Base-by-base conservation (phyloP, 2,888 invertebrate genomes). In the Pteria penguin region DNA sequence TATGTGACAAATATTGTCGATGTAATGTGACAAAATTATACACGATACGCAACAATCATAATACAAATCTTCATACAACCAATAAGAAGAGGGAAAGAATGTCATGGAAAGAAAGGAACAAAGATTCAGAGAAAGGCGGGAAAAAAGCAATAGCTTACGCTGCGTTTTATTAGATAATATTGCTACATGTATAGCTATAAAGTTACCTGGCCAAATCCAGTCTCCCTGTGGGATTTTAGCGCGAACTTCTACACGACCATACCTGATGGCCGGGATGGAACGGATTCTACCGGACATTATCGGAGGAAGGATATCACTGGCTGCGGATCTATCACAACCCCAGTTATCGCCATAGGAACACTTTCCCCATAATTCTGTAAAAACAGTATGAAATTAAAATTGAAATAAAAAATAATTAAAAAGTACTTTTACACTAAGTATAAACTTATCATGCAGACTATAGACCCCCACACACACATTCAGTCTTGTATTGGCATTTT, bases 201-300 rank as follows among this genome's bases (percentile, higher is more conserved):
- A n/a, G n/a, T n/a, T 94, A 72, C 95, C 95, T 67, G 94, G 94
- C 94, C 95, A 95, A 4, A 95, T 88, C 95, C 95, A 95, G 90
- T 95, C 95, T 24, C 95, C 96, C 45, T 94, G 93, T 1, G 96
- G 95, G 93, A 95, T 92, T 90, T 94, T 95, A 1, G 95, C 95
- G 68, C 94, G 92, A 4, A 95, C 93, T 89, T 95, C 95, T 24
- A 95, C 91, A 52, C 92, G 93, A 5, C 95, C 95, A 87, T 95
- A 95, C 82, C 93, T 94, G 91, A 95, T 95, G 77, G 94, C 94
- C 4, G 94, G 81, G 0, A 94, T 93, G 0, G 95, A 94, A 65
- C 94, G 94, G 32, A 95, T 76, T 71, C 95, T 93, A 11, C 95
- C 95, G 82, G 95, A 95, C 90, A 94, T 94, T 77, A 95, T 92